Evolutionary conservation across 2,888 invertebrate genomes (phyloP).

Genomic region (Sesia bembeciformis): DNA sequence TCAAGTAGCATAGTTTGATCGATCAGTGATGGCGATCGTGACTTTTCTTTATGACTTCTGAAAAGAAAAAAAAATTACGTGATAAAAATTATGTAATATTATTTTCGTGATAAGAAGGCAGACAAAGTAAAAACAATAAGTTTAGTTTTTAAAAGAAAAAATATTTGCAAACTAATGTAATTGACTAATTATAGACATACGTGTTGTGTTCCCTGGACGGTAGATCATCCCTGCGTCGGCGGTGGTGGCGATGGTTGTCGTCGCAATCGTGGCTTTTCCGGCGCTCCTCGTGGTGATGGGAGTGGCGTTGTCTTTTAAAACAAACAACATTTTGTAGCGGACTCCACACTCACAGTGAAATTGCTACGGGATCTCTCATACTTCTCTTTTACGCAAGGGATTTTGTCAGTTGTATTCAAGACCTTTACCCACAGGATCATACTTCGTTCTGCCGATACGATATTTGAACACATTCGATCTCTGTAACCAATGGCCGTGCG

Average conservation of each 20-base stretch:
- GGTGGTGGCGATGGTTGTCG: conserved; percentile 29
- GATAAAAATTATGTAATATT: too few relatives aligned
- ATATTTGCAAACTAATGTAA: too few relatives aligned
- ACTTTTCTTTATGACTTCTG: conserved; percentile 10
- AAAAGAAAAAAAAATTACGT: neutral
- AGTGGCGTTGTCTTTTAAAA: conserved; percentile 34
- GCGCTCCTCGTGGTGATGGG: conserved; percentile 33
- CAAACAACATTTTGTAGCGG: too few relatives aligned
- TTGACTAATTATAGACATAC: neutral
- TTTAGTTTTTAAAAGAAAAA: too few relatives aligned
- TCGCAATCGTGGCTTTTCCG: conserved; percentile 27
- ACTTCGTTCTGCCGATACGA: too few relatives aligned
- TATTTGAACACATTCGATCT: too few relatives aligned
- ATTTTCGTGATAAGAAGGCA: too few relatives aligned
- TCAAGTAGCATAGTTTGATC: conserved; percentile 44
- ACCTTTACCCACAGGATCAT: too few relatives aligned
- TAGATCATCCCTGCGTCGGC: conserved; percentile 27
- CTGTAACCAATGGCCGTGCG: too few relatives aligned
- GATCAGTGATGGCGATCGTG: conserved; percentile 14
- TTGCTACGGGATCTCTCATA: neutral
- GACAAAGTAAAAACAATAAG: too few relatives aligned
- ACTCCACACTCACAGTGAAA: neutral
- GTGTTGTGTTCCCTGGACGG: conserved; percentile 26
- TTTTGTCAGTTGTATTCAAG: neutral
- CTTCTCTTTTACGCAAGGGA: neutral